Conservation (phyloP, 2,888 invertebrate species). For the Fissipunctia ypsillon region DNA sequence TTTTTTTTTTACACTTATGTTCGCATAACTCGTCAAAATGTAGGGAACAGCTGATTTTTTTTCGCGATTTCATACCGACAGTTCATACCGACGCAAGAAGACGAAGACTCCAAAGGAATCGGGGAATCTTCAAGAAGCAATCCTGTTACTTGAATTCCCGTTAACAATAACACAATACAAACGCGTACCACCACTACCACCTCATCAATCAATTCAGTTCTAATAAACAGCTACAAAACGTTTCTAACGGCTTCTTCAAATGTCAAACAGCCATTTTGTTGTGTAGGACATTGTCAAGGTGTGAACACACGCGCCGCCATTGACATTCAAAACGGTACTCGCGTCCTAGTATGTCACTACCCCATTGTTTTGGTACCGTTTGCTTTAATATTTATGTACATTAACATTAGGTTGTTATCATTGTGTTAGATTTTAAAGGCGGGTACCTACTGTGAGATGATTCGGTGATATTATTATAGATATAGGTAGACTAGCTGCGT, state of each 20-base stretch:
- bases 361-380: slow-evolving; percentile 58
- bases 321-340: slow-evolving; percentile 60
- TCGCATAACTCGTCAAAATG: too few species aligned
- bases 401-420: slow-evolving; percentile 13
- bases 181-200: not conserved
- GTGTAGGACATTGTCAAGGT: slow-evolving; percentile 65
- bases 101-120: not conserved
- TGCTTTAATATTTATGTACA: slow-evolving; percentile 24
- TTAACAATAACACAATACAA: slow-evolving; percentile 21
- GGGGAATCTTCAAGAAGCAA: not conserved
- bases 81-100: not conserved
- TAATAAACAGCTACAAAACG: slow-evolving; percentile 49
- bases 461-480: too few species aligned
- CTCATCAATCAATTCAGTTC: slow-evolving; percentile 43
- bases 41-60: too few species aligned
- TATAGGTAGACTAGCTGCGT: too few species aligned
- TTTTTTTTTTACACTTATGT: too few species aligned
- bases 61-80: too few species aligned
- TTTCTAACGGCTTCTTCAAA: slow-evolving; percentile 55
- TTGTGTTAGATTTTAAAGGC: slow-evolving; percentile 24
- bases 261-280: slow-evolving; percentile 42
- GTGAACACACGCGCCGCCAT: slow-evolving; percentile 40
- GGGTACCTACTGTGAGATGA: not conserved
- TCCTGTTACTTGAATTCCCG: slow-evolving; percentile 27
- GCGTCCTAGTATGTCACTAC: slow-evolving; percentile 52